Conservation (phyloP, 2,113 vertebrate genomes). For the Nothobranchius kuhntae region DNA sequence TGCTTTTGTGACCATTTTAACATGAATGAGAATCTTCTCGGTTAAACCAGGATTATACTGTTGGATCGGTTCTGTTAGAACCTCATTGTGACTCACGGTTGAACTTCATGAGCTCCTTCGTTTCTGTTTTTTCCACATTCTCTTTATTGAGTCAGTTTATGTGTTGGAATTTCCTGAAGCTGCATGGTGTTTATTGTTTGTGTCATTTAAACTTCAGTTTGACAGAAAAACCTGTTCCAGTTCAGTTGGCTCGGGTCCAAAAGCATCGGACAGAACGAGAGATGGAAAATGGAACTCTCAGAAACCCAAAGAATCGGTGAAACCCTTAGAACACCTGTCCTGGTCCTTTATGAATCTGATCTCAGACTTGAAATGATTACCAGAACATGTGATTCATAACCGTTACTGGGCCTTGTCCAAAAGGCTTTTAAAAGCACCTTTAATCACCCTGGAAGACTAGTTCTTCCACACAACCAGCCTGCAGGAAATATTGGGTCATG, state of each 20-base stretch:
- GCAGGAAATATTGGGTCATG: background rate
- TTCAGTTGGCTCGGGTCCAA: background rate
- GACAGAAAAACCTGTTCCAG: background rate
- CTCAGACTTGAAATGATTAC: background rate
- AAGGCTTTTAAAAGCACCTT: background rate
- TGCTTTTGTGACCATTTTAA: too few relatives aligned
- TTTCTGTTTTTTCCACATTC: too few relatives aligned
- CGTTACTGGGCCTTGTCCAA: background rate
- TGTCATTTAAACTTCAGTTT: background rate
- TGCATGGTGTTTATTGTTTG: background rate
- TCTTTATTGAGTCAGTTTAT: too few relatives aligned
- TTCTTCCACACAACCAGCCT: slow-evolving; percentile 8
- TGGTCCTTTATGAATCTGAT: too few relatives aligned
- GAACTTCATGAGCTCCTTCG: too few relatives aligned
- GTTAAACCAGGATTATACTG: too few relatives aligned
- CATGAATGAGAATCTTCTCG: too few relatives aligned
- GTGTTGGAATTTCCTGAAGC: background rate
- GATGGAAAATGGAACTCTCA: background rate
- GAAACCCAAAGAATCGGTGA: too few relatives aligned
- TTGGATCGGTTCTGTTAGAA: too few relatives aligned
- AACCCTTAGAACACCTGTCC: too few relatives aligned
- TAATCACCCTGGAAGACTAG: slow-evolving; percentile 32
- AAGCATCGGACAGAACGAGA: background rate
- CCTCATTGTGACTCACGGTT: too few relatives aligned
- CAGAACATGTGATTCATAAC: background rate